Percentiles rank a stretch among this genome's conserved stretches.
These are phyloP conservation scores for Habroteleia sp. DNA, from an alignment of 2,888 invertebrate genomes.

Conservation along the genomic window DNA sequence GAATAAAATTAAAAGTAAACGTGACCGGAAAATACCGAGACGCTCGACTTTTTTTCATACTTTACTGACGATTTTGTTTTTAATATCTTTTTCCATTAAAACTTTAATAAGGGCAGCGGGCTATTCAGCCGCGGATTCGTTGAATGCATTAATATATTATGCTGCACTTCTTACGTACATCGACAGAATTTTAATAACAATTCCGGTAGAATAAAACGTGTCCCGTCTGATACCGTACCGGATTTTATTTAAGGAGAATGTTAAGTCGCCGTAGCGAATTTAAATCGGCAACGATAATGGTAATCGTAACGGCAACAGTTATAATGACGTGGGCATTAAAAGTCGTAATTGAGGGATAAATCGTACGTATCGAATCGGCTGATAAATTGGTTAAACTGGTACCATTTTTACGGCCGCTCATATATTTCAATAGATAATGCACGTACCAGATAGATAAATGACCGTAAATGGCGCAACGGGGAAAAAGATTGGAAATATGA, in stretches of 20 bases:
- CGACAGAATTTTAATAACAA: slow-evolving; percentile 58
- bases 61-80: slow-evolving; percentile 47
- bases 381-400: slow-evolving; percentile 49
- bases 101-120: slow-evolving; percentile 52
- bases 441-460: slow-evolving; percentile 28
- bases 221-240: slow-evolving; percentile 11
- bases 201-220: slow-evolving; percentile 31
- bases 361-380: slow-evolving; percentile 15
- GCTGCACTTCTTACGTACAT: slow-evolving; percentile 52
- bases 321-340: slow-evolving; percentile 5
- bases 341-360: slow-evolving; percentile 14
- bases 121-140: slow-evolving; percentile 45
- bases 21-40: slow-evolving; percentile 42
- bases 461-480: slow-evolving; percentile 28
- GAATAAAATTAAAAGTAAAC: slow-evolving; percentile 60
- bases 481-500: slow-evolving; percentile 48
- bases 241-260: slow-evolving; percentile 32
- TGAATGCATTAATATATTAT: slow-evolving; percentile 59
- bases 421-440: slow-evolving; percentile 41
- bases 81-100: slow-evolving; percentile 58
- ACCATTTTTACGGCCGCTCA: slow-evolving; percentile 40
- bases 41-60: slow-evolving; percentile 32
- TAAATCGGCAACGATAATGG: background rate
- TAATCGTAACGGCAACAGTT: slow-evolving; percentile 5
- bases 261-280: slow-evolving; percentile 22